Base-by-base conservation (phyloP, 2,113 vertebrate genomes). In the Vireo altiloquus region DNA sequence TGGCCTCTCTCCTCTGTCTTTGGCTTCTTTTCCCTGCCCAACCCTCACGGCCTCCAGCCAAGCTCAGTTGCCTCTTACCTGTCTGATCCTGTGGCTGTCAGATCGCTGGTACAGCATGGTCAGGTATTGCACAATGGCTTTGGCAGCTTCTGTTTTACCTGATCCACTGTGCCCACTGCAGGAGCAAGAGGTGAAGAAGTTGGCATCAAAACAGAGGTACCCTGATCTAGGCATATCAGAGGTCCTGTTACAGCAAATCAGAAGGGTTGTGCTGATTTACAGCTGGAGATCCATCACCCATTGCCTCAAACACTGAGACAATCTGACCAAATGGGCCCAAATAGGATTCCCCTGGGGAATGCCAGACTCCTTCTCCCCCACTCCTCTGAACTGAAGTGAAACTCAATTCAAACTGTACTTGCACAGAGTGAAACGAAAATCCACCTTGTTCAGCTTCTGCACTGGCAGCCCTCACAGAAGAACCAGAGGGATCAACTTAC, bases 91-190 rank as follows among this genome's bases (percentile, higher is more conserved):
- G 72, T 53, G 46, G 72, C 96, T 92, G 17, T 91, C 96, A 57
- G 94, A 94, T 76, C 92, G 92, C 92, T 97, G 97, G 84, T 98
- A 98, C 93, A 98, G 92, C 69, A 95, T 97, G 92, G 97, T 98
- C 49, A 99, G 98, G 92, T 99, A 99, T 52, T 96, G 98, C 40
- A 99, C 87, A 4, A 99, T 98, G 91, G 98, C 97, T 96, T 97
- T 99, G 86, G 98, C 96, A 59, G 98, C 98, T 95, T 99, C 99
- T 8, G 99, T 99, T 96, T 99, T 99, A 42, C 99, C 99, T 63
- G 99, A 99, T 74, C 99, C 99, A 49, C 99, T 99, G 96, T 98
- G 98, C 23, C 99, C 99, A 94, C 99, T 99, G 90, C 33, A 92
- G 79, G 39, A 90, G 78, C 80, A 90, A 95, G 82, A 89, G n/a